A percentile compares a stretch with the other conserved stretches of the same genome.
These are phyloP conservation scores for Scortum barcoo DNA, from an alignment of 2,113 vertebrate species.

Conservation along the genomic window DNA sequence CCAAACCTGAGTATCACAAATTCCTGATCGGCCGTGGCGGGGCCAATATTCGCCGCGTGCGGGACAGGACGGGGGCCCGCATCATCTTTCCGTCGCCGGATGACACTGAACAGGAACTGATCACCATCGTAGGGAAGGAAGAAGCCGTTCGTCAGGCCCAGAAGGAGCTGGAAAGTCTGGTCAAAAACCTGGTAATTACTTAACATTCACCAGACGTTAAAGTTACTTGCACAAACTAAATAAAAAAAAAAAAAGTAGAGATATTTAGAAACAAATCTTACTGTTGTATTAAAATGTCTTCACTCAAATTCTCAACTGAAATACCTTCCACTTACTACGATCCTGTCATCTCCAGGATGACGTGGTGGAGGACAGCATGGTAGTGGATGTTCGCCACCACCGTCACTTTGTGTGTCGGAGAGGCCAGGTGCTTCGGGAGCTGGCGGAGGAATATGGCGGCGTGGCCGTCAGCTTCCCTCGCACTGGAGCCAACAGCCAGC, in stretches of 20 bases:
- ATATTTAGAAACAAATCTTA: background rate
- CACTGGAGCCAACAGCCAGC: slow-evolving; percentile 84
- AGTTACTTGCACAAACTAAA: no score
- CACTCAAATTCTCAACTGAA: background rate
- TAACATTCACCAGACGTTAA: background rate
- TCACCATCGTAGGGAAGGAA: slow-evolving; percentile 88
- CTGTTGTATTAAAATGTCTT: no score
- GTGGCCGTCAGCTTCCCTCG: slow-evolving; percentile 87
- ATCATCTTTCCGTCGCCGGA: slow-evolving; percentile 86
- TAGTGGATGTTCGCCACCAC: slow-evolving; percentile 85
- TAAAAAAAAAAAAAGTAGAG: background rate
- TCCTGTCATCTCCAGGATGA: slow-evolving; percentile 78
- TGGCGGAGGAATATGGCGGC: slow-evolving; percentile 87
- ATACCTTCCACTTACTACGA: background rate
- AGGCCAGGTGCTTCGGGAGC: slow-evolving; percentile 86
- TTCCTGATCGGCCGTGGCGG: slow-evolving; percentile 87
- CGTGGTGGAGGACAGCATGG: slow-evolving; percentile 86
- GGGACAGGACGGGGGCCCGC: slow-evolving; percentile 83
- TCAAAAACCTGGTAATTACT: slow-evolving; percentile 85
- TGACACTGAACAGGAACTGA: slow-evolving; percentile 84
- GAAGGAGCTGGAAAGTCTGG: slow-evolving; percentile 84
- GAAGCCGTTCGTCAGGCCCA: slow-evolving; percentile 84
- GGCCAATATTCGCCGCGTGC: slow-evolving; percentile 85
- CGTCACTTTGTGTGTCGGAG: slow-evolving; percentile 86
- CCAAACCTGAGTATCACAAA: slow-evolving; percentile 88